Base-by-base conservation (phyloP, 1,140 invertebrate genomes). In the Heliothis virescens region DNA sequence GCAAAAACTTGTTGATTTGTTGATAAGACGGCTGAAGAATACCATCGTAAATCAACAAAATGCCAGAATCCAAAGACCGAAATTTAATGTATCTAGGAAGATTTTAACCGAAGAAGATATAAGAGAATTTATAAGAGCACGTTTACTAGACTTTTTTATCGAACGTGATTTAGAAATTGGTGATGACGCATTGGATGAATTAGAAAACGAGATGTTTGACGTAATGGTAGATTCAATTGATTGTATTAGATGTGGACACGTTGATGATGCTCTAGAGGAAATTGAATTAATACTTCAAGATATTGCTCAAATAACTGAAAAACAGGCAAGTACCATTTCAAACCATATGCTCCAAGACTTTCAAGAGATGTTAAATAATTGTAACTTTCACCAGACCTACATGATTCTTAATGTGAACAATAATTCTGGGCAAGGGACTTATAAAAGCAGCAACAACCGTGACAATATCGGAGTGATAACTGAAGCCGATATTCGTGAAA, bases 141-240 rank as follows among this genome's bases (percentile, higher is more conserved):
- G 83, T 74, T 48, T 87, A 18, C 52, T 18, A 1, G 16, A 75
- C 5, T 84, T 82, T 76, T 62, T 88, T 59, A 48, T 78, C 5
- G 84, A 82, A 57, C 73, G 9, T 10, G 60, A 79, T 15, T 52
- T 83, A 16, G 73, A 73, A n/a, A 60, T 83, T 48, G 26, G 65
- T 48, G 13, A n/a, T 12, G n/a, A 71, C n/a, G 10, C 48, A 3
- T 62, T 85, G 13, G 65, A 82, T 10, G 63, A 79, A 15, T 34
- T 90, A 52, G 76, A 87, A 83, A 83, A 82, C 57, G 86, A 91
- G 48, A 34, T 91, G 18, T 29, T 86, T 0, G 82, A 86, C 78
- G 29, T 87, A 47, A 59, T 89, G 12, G 72, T 83, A 0, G 67
- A 85, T 52, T 83, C 80, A 18, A 75, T 86, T 48, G 73, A 85